Evolutionary conservation across 2,888 invertebrate species (phyloP).

Genomic region (Blera fallax): DNA sequence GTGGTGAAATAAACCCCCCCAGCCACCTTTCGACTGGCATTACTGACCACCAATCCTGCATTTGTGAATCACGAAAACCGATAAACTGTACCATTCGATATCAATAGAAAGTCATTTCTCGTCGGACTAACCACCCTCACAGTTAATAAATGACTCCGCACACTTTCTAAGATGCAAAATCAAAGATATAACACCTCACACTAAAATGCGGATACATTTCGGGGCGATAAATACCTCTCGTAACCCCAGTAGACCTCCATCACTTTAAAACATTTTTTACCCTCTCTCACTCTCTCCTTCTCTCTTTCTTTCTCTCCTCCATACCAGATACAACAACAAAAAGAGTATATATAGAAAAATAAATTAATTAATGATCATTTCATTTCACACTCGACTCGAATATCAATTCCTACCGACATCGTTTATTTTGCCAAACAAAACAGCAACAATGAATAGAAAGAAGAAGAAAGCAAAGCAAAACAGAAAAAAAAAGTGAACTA

Average conservation of each 20-base stretch:
- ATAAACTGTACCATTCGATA: not conserved
- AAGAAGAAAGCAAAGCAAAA: not conserved
- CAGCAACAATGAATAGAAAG: constrained; percentile 13
- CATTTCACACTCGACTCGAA: constrained; percentile 67
- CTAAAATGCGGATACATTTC: constrained; percentile 53
- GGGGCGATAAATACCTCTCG: constrained; percentile 58
- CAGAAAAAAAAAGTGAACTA: constrained; percentile 21
- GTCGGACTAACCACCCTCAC: not conserved
- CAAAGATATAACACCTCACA: constrained; percentile 40
- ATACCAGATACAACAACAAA: not conserved
- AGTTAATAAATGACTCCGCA: constrained; percentile 50
- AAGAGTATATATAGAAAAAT: constrained; percentile 26
- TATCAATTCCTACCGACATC: constrained; percentile 65
- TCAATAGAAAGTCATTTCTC: constrained; percentile 18
- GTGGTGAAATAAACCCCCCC: no score
- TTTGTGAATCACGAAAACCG: not conserved
- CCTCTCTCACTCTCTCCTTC: not conserved
- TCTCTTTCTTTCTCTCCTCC: not conserved
- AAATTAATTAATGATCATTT: constrained; percentile 72
- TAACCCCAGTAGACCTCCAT: constrained; percentile 62
- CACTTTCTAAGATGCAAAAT: constrained; percentile 61
- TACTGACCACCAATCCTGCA: not conserved
- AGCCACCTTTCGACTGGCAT: no score
- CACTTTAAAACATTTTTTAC: constrained; percentile 10
- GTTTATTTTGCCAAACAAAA: constrained; percentile 59